Conservation (phyloP, 2,888 invertebrate genomes). For the Drosophila parthenogenetica region DNA sequence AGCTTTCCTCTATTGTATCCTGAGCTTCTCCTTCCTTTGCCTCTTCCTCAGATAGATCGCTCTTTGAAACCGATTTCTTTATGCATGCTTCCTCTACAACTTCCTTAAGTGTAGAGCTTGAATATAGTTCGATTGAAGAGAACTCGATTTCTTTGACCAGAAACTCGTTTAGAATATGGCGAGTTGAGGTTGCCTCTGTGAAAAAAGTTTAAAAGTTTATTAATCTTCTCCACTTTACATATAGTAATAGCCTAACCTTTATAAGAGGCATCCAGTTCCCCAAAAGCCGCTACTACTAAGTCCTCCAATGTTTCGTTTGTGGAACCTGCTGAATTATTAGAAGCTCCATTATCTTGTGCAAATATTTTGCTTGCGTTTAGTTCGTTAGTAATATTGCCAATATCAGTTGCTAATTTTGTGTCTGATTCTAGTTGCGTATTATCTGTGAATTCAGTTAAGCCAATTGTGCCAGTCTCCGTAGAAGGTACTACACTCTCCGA, state of each 20-base stretch:
- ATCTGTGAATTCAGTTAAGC: conserved; percentile 25
- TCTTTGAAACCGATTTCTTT: conserved; percentile 53
- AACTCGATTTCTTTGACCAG: conserved; percentile 48
- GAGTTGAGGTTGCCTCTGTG: not conserved
- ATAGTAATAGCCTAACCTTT: conserved; percentile 34
- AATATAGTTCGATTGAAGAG: conserved; percentile 8
- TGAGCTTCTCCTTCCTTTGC: not conserved
- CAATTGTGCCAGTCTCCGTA: conserved; percentile 17
- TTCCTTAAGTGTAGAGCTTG: conserved; percentile 38
- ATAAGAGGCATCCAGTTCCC: not conserved
- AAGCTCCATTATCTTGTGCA: conserved; percentile 55
- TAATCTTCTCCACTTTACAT: not conserved
- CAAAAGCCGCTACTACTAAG: conserved; percentile 5
- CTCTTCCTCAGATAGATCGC: not conserved
- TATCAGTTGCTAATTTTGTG: conserved; percentile 49
- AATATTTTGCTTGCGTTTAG: conserved; percentile 28
- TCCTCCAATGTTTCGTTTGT: conserved; percentile 31
- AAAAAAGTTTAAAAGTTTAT: not conserved
- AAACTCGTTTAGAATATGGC: conserved; percentile 36
- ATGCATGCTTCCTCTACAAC: conserved; percentile 56
- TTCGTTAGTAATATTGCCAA: conserved; percentile 52
- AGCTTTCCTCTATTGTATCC: conserved; percentile 53
- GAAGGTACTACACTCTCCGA: conserved; percentile 1
- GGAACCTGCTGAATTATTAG: conserved; percentile 67
- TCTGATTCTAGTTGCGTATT: conserved; percentile 21